Evolutionary conservation across 23 tunicate species (phyloP).

Genomic region (Trididemnum clinides): DNA sequence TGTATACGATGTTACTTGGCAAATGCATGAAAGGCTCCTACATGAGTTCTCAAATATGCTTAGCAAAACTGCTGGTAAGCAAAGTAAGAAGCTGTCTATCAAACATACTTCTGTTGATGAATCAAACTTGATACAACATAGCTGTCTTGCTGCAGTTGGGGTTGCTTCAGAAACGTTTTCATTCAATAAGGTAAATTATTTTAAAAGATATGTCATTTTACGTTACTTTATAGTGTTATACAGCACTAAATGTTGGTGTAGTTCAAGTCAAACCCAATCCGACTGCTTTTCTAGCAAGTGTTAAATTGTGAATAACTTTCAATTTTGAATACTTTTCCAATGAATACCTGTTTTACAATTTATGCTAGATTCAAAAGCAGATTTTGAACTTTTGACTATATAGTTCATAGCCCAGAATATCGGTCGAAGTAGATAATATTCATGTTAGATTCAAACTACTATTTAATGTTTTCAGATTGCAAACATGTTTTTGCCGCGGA

Average conservation of each 20-base stretch:
- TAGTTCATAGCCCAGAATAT: too few species aligned
- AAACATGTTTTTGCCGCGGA: slow-evolving; percentile 56
- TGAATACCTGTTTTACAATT: not conserved
- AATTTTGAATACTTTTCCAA: not conserved
- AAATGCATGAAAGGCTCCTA: slow-evolving; percentile 23
- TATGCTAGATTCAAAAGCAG: too few species aligned
- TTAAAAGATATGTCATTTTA: not conserved
- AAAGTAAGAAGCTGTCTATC: not conserved
- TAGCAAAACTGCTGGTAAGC: not conserved
- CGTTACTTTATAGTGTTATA: not conserved
- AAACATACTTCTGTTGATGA: slow-evolving; percentile 39
- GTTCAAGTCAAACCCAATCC: not conserved
- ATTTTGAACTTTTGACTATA: too few species aligned
- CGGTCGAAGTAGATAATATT: not conserved
- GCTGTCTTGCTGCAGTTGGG: slow-evolving; percentile 66
- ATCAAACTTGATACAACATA: slow-evolving; percentile 26
- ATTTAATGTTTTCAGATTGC: slow-evolving; percentile 45
- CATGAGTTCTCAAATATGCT: slow-evolving; percentile 33
- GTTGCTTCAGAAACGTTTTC: slow-evolving; percentile 74
- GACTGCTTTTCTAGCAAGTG: too few species aligned
- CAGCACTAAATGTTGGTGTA: not conserved
- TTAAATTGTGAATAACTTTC: not conserved
- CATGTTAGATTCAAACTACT: not conserved
- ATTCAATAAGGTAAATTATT: slow-evolving; percentile 48
- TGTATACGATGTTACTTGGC: slow-evolving; percentile 75